These are phyloP conservation scores for Zophobas atratus DNA, from an alignment of 1,140 invertebrate species.

Conservation along the genomic window DNA sequence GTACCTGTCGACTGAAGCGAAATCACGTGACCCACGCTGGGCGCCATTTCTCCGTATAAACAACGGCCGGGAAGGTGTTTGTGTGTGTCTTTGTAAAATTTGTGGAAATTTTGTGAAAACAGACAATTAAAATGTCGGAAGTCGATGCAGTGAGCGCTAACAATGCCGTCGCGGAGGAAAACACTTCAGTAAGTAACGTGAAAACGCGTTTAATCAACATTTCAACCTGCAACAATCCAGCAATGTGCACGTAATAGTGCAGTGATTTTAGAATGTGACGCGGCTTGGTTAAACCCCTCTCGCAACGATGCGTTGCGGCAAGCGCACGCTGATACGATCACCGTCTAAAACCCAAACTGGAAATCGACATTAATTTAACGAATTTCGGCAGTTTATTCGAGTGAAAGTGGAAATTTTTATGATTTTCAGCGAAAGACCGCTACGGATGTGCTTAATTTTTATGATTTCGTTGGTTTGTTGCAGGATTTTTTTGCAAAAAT, in stretches of 20 bases:
- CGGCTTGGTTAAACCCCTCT: slow-evolving; percentile 52
- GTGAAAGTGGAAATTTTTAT: no score
- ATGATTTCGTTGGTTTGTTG: neutral
- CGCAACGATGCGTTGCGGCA: neutral
- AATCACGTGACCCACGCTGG: slow-evolving; percentile 68
- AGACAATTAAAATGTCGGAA: slow-evolving; percentile 66
- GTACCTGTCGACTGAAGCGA: slow-evolving; percentile 52
- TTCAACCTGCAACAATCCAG: slow-evolving; percentile 53
- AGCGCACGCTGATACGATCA: slow-evolving; percentile 42
- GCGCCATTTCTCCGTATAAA: slow-evolving; percentile 69
- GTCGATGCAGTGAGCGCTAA: slow-evolving; percentile 65
- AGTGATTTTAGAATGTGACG: slow-evolving; percentile 63
- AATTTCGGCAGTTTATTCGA: neutral
- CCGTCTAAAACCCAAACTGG: slow-evolving; percentile 54
- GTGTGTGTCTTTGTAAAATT: slow-evolving; percentile 56
- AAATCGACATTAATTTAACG: slow-evolving; percentile 21
- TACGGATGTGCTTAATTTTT: no score
- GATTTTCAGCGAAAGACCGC: no score
- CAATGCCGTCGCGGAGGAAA: slow-evolving; percentile 65
- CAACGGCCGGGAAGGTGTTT: slow-evolving; percentile 66
- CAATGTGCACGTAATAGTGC: slow-evolving; percentile 66
- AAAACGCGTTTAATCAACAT: slow-evolving; percentile 50
- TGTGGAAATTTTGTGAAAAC: slow-evolving; percentile 56
- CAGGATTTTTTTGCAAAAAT: slow-evolving; percentile 43
- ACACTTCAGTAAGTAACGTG: slow-evolving; percentile 62